Conservation (phyloP, 2,797 vertebrate species). For the Sylvia borin region DNA sequence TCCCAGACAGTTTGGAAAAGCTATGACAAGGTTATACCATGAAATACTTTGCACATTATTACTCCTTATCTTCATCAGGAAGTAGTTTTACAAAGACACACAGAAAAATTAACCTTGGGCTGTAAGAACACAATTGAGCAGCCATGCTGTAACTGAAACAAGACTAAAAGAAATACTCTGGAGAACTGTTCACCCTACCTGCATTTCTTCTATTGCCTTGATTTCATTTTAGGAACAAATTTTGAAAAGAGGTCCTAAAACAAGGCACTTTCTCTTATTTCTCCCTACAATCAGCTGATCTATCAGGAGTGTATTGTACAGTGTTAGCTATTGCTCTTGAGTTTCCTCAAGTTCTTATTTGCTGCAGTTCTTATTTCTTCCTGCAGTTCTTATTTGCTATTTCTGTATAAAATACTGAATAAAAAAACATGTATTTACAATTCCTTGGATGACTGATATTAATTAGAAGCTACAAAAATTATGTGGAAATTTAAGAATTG, state of each 20-base stretch:
- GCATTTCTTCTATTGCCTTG: not conserved
- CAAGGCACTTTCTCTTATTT: not conserved
- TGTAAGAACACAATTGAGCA: not conserved
- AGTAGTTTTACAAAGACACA: not conserved
- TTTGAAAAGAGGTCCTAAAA: not conserved
- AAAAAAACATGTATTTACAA: rapidly evolving
- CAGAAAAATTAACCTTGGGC: not conserved
- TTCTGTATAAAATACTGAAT: not conserved
- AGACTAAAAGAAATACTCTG: not conserved
- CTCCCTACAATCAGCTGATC: not conserved
- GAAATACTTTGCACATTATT: not conserved
- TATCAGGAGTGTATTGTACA: not conserved
- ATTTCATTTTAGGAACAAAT: not conserved
- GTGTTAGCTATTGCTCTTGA: not conserved
- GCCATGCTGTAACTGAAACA: not conserved
- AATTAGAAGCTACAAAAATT: not conserved
- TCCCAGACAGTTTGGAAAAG: not conserved
- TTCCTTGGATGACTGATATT: not conserved
- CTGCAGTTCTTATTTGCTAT: not conserved
- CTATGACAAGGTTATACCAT: not conserved
- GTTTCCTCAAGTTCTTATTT: not conserved
- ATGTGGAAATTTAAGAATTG: not conserved
- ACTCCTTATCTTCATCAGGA: not conserved
- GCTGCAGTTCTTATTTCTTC: not conserved
- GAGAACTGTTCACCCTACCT: not conserved